Evolutionary conservation across 2,888 invertebrate genomes (phyloP).

Genomic region (Bursaphelenchus okinawaensis): DNA sequence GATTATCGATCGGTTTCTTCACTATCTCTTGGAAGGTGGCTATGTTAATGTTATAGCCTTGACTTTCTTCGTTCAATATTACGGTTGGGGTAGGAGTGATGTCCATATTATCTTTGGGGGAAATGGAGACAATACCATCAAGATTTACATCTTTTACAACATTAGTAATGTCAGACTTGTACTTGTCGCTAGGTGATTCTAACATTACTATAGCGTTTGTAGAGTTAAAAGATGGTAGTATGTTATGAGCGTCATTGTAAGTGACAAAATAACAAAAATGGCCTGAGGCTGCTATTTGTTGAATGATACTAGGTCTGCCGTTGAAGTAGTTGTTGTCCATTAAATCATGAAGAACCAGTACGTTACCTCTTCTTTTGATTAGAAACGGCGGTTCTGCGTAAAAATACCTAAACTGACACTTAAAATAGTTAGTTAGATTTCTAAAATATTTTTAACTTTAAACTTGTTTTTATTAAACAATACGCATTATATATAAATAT

Average conservation of each 20-base stretch:
- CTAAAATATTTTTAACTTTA: no score
- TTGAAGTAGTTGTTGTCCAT: slow-evolving; percentile 10
- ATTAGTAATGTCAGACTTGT: background rate
- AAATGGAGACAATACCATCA: background rate
- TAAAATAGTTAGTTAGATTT: no score
- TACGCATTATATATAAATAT: background rate
- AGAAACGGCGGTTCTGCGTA: slow-evolving; percentile 23
- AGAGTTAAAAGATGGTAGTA: background rate
- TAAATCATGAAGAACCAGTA: slow-evolving; percentile 19
- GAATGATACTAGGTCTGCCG: slow-evolving; percentile 26
- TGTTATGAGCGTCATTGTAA: background rate
- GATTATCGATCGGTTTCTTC: background rate
- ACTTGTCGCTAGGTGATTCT: background rate
- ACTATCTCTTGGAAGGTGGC: slow-evolving; percentile 2
- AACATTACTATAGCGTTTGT: slow-evolving; percentile 8
- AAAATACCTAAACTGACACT: background rate
- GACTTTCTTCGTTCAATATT: slow-evolving; percentile 5
- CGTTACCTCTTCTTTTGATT: slow-evolving; percentile 30
- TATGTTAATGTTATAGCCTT: background rate
- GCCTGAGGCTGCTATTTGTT: slow-evolving; percentile 35
- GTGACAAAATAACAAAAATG: slow-evolving; percentile 24
- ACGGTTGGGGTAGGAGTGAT: slow-evolving; percentile 8
- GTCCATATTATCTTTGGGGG: background rate
- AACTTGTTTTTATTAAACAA: no score
- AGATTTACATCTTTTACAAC: background rate